A percentile compares a stretch with the other conserved stretches of the same genome.
Conservation (phyloP, 2,888 invertebrate species). For the Crossocerus cetratus region DNA sequence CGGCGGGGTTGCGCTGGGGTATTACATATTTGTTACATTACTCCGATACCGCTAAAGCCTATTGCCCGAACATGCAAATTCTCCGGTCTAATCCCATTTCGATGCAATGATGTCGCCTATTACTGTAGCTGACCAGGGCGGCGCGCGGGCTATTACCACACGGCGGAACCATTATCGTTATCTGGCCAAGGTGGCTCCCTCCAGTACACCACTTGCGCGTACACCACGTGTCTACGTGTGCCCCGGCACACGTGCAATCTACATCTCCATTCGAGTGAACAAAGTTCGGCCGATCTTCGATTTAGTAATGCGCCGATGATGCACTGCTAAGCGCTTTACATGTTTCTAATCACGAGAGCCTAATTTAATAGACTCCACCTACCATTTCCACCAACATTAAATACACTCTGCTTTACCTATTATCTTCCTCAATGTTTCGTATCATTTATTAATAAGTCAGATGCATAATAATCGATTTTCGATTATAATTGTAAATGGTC, state of each 20-base stretch:
- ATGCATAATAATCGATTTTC: too few species aligned
- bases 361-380: too few species aligned
- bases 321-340: too few species aligned
- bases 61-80: neutral
- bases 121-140: neutral
- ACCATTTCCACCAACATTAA: too few species aligned
- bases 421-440: too few species aligned
- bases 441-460: too few species aligned
- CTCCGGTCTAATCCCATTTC: neutral
- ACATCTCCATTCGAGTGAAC: neutral
- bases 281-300: neutral
- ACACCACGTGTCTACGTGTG: neutral
- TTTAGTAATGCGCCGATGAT: too few species aligned
- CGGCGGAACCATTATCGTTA: slow-evolving; percentile 1
- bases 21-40: too few species aligned
- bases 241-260: neutral
- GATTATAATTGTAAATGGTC: too few species aligned
- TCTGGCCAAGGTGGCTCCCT: neutral
- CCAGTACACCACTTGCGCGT: neutral
- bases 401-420: too few species aligned
- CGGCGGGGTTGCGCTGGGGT: too few species aligned
- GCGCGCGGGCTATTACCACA: neutral
- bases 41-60: neutral
- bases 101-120: neutral
- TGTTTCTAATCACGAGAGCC: too few species aligned